Evolutionary conservation across 2,888 invertebrate genomes (phyloP), one percentile per base, ranked within the genome.

Genomic region (Tineola bisselliella): DNA sequence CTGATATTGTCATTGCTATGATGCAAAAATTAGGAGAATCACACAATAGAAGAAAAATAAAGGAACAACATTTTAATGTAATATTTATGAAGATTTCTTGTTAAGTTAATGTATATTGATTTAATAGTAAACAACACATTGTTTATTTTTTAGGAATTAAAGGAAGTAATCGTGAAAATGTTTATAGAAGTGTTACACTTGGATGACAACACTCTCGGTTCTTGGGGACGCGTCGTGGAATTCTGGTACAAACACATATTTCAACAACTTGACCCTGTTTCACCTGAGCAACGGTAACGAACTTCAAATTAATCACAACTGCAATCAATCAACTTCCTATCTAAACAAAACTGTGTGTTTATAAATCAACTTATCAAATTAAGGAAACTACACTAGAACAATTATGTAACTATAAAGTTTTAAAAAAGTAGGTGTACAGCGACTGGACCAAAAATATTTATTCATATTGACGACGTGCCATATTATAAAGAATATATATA

Each of bases 161-260:
- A 87, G 72, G 72, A 76, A 25, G 81, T 82, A 2, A 72, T 88
- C 66, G 83, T 87, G 59, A 77, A 77, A 62, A 77, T 88, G 80
- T 84, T 86, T 66, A 79, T 83, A 19, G 84, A 88, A 62, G 80
- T 83, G 0, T 67, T 87, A 1, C 71, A 82, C 1, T 68, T 84
- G 19, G 82, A 86, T 62, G 72, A 70, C 1, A 64, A 67, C 0
- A 84, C 84, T 0, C 73, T 88, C 6, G 72, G 71, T 6, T 79
- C 84, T 5, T 88, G 88, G 88, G 78, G 77, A 57, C 84, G 81
- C 65, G 72, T 83, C 0, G 78, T 87, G 2, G 81, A 81, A 33
- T 87, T 88, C 71, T 84, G 81, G 79, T 88, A 84, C 73, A 80
- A 79, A 61, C 73, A 86, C 68, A 75, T 87, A 67, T 87, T 87